These are phyloP conservation scores for Nomada hirtipes DNA, from an alignment of 2,888 invertebrate species.

Conservation along the genomic window DNA sequence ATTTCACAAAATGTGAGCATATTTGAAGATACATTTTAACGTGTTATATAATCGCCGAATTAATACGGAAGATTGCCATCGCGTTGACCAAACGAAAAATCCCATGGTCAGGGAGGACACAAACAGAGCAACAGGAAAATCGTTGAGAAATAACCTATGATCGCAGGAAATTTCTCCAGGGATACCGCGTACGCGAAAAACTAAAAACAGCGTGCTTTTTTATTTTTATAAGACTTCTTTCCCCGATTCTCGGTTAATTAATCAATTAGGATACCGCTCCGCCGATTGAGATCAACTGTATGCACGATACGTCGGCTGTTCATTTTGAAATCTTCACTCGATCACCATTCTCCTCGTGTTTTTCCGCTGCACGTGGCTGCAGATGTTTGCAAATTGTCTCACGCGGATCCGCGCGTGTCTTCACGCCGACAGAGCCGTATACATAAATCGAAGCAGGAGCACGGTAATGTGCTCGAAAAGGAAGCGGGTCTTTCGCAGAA, in stretches of 20 bases:
- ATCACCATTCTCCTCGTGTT: slow-evolving; percentile 17
- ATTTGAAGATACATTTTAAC: not conserved
- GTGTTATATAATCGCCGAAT: not conserved
- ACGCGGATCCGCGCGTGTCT: slow-evolving; percentile 8
- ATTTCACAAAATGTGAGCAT: slow-evolving; percentile 18
- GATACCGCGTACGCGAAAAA: not conserved
- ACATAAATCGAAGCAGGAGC: not conserved
- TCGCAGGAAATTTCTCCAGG: not conserved
- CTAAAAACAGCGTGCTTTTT: not conserved
- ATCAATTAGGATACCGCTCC: not conserved
- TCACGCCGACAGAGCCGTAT: not conserved
- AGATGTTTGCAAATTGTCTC: slow-evolving; percentile 29
- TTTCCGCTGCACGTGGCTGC: slow-evolving; percentile 29
- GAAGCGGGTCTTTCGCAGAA: not conserved
- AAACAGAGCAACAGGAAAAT: not conserved
- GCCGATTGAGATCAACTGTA: not conserved
- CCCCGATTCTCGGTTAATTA: too few relatives aligned
- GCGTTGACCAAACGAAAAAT: not conserved
- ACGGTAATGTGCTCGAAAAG: not conserved
- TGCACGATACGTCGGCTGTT: slow-evolving; percentile 2
- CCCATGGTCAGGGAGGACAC: not conserved
- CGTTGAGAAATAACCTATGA: not conserved
- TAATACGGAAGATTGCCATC: not conserved
- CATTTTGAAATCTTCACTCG: slow-evolving; percentile 11
- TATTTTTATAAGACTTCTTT: not conserved